Evolutionary conservation across 2,797 vertebrate genomes (phyloP), one percentile per base, ranked within the genome.

Genomic region (Spondyliosoma cantharus): DNA sequence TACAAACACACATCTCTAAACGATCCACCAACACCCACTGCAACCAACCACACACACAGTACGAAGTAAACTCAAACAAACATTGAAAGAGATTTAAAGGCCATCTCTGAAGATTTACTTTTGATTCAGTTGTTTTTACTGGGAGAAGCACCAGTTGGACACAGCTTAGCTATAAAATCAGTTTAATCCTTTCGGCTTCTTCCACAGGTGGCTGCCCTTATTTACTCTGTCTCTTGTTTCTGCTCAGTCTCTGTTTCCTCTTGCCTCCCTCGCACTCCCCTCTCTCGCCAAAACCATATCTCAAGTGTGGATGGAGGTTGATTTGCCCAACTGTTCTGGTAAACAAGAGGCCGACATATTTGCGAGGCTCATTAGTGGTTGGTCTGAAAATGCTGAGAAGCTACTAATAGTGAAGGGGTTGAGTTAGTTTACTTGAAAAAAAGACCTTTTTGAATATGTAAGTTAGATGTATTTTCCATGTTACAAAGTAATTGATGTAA

Each of bases 141-240:
- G 59, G 8, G 19, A 83, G 57, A 71, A 25, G 67, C 76, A 91
- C 66, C 90, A 91, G 78, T 89, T 91, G 86, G 90, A 84, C 64
- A 73, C 48, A 66, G 76, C 5, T 90, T 87, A 81, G 73, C 22
- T 45, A 19, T 16, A 7, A 89, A 90, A 92, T 91, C 88, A 59
- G 24, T 71, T 59, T 84, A 87, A 91, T 89, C 85, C 80, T 57
- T 42, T 59, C 0, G 29, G 80, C 80, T 83, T 85, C 78, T 75
- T 80, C 60, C 78, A 73, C 87, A 88, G 78, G 77, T 87, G 85
- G 84, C 74, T 46, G 75, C 67, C 52, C 76, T 86, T 49, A 64
- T 88, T 84, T 81, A 61, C 61, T 85, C 49, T 25, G 32, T 24
- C 48, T 82, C 42, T 49, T 66, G 43, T 58, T 76, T 43, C 64